These are phyloP conservation scores for Polypedilum vanderplanki DNA, from an alignment of 1,140 invertebrate genomes.

Conservation along the genomic window DNA sequence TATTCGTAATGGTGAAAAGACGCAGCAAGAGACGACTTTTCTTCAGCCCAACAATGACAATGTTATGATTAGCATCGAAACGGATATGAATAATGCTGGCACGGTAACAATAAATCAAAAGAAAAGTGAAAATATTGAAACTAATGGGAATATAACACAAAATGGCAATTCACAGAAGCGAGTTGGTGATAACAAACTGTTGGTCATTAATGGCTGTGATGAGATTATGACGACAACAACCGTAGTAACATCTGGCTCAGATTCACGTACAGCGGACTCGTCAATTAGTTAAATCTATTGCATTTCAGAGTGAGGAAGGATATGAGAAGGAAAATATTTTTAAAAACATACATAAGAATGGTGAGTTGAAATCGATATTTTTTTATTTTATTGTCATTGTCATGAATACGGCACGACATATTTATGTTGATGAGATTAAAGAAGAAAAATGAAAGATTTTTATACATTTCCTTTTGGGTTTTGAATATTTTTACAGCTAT, in stretches of 20 bases:
- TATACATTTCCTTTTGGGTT: too few species aligned
- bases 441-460: too few species aligned
- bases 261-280: not conserved
- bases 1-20: not conserved
- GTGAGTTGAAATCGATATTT: not conserved
- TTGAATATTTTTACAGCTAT: too few species aligned
- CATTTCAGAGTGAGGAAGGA: not conserved
- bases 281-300: conserved; percentile 22
- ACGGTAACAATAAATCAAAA: not conserved
- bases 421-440: too few species aligned
- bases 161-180: conserved; percentile 5
- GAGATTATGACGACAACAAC: not conserved
- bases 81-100: not conserved
- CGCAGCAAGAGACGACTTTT: conserved; percentile 6
- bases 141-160: not conserved
- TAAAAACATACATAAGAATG: too few species aligned
- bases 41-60: not conserved
- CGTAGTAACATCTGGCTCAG: not conserved
- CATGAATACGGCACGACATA: too few species aligned
- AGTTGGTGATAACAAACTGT: not conserved
- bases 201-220: not conserved
- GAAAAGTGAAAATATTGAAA: not conserved
- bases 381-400: too few species aligned
- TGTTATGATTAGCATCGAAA: conserved; percentile 14
- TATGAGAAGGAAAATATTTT: too few species aligned